Percentiles rank a stretch among this genome's conserved stretches.
These are phyloP conservation scores for Harmothoe impar DNA, from an alignment of 2,888 invertebrate genomes.

Conservation along the genomic window DNA sequence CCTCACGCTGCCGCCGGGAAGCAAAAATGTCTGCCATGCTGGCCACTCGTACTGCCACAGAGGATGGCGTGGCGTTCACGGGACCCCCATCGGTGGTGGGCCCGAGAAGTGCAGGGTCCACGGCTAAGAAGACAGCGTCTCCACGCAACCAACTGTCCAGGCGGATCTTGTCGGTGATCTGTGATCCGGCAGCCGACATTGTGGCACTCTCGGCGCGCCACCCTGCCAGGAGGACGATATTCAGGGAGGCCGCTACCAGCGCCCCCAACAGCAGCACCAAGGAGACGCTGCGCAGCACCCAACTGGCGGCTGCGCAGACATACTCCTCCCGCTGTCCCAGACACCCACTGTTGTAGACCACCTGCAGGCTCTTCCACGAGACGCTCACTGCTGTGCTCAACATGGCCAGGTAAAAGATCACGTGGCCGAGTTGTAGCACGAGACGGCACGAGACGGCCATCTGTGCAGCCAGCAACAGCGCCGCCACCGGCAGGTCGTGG, in stretches of 20 bases:
- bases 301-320: neutral
- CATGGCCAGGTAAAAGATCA: constrained; percentile 52
- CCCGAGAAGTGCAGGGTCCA: neutral
- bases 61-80: neutral
- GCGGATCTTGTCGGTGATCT: constrained; percentile 6
- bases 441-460: constrained; percentile 41
- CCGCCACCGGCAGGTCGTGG: constrained; percentile 47
- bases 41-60: neutral
- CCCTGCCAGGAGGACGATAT: constrained; percentile 36
- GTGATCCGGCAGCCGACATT: neutral
- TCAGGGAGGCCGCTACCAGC: neutral
- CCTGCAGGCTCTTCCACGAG: constrained; percentile 32
- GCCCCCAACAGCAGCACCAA: constrained; percentile 6
- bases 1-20: too few relatives aligned
- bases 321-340: constrained; percentile 59
- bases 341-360: constrained; percentile 52
- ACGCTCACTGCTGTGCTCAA: constrained; percentile 31
- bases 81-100: neutral
- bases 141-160: constrained; percentile 28
- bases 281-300: constrained; percentile 12
- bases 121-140: neutral
- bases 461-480: constrained; percentile 35
- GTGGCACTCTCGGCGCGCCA: neutral
- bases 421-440: constrained; percentile 7
- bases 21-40: neutral